Conservation (phyloP, 2,113 vertebrate genomes). For the Varanus komodoensis region DNA sequence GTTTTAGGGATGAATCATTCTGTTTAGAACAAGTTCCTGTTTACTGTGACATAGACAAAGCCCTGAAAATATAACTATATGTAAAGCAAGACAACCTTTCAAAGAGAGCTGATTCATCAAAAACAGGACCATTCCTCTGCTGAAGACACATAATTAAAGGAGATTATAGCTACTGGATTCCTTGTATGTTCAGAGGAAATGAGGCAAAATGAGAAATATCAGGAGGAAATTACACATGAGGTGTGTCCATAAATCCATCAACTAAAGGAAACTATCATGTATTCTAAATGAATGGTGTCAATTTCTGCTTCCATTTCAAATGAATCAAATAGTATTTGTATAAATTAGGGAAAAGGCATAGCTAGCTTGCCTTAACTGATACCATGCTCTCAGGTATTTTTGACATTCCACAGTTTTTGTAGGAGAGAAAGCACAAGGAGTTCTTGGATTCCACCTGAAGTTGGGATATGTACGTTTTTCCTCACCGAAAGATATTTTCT, state of each 20-base stretch:
- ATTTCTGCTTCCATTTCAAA: neutral
- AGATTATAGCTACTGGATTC: neutral
- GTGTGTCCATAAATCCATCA: conserved; percentile 2
- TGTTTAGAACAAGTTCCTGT: neutral
- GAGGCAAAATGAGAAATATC: conserved; percentile 9
- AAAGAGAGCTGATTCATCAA: neutral
- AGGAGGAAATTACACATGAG: neutral
- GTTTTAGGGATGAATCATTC: neutral
- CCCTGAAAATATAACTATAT: neutral
- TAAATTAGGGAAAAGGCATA: neutral
- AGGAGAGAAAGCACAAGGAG: no score
- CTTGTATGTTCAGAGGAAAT: conserved; percentile 19
- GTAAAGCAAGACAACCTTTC: neutral
- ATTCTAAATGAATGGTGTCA: neutral
- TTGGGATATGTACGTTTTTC: no score
- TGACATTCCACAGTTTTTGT: no score
- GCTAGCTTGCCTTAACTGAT: no score
- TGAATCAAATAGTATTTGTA: neutral
- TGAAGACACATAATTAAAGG: conserved; percentile 13
- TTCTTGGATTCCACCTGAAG: no score
- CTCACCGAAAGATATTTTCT: no score
- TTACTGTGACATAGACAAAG: neutral
- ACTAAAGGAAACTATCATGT: neutral
- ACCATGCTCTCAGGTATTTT: no score
- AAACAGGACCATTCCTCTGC: neutral